Percentiles rank a stretch among this genome's conserved stretches.
Evolutionary conservation across 1,140 invertebrate species (phyloP).

Genomic region (Drosophila arizonae): DNA sequence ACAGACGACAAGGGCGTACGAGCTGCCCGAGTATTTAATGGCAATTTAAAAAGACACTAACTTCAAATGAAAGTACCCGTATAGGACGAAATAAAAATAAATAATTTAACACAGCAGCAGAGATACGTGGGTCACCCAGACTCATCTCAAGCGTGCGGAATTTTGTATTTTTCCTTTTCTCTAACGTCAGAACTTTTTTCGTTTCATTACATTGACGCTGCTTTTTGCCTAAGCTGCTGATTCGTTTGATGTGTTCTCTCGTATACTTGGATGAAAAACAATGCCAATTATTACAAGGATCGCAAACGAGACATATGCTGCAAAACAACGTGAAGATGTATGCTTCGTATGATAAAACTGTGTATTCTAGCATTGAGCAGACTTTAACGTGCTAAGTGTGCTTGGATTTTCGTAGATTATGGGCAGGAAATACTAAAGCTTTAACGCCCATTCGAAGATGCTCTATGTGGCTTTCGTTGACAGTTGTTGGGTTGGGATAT

Average conservation of each 20-base stretch:
- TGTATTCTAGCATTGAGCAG: background rate
- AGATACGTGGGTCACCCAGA: too few species aligned
- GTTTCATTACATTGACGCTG: conserved; percentile 53
- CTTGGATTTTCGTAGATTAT: background rate
- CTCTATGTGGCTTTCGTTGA: background rate
- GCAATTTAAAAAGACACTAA: background rate
- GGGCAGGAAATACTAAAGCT: background rate
- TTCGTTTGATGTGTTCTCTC: conserved; percentile 67
- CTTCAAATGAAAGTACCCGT: conserved; percentile 3
- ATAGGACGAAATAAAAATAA: background rate
- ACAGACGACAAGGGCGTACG: background rate
- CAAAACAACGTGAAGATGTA: background rate
- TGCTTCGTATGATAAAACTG: too few species aligned
- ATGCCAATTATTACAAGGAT: conserved; percentile 60
- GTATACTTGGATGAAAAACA: conserved; percentile 50
- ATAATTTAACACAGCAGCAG: background rate
- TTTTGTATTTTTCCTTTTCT: conserved; percentile 18
- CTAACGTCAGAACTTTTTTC: conserved; percentile 54
- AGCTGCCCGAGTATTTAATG: background rate
- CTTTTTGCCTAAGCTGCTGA: conserved; percentile 64
- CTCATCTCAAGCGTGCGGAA: conserved; percentile 17
- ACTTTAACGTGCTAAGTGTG: background rate
- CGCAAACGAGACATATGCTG: background rate
- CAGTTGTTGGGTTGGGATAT: conserved; percentile 7
- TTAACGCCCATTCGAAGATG: background rate